Evolutionary conservation across 2,797 vertebrate genomes (phyloP), one percentile per base, ranked within the genome.

Genomic region (Enteromius anoplus): DNA sequence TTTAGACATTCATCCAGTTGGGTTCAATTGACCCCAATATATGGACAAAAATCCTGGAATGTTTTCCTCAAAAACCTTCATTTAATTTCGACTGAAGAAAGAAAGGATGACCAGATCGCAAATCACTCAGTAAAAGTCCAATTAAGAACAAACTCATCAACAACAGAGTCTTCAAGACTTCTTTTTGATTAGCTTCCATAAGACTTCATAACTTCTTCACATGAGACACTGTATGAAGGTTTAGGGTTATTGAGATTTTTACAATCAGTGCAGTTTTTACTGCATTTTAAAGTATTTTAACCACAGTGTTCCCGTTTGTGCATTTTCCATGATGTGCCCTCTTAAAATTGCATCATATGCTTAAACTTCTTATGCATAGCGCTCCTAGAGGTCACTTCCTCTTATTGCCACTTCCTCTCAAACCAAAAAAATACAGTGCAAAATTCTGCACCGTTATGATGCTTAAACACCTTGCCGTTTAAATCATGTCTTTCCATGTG

Each of bases 401-500:
- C 29, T 51, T 4, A 60, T 1, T 2, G n/a, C 4, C 47, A 12
- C 2, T 51, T 51, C 17, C 71, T 55, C 11, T 75, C 2, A 7
- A 9, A 64, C 9, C 15, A 29, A 15, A 60, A 77, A 60, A 55
- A 73, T 40, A 75, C 3, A 12, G 12, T 60, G n/a, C 34, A 75
- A 23, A 17, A 78, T 47, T 45, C 40, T 47, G 40, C 40, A 65
- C 37, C 45, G 55, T 40, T 1, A 0, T 40, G 58, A 29, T 64
- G 65, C 65, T 65, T 7, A 62, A 78, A 78, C 23, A 65, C 58
- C 58, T 23, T 34, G 75, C 8, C 2, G 60, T 49, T 29, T 26
- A 49, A 78, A 78, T 78, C 58, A 8, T 65, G 37, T 32, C 10
- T 49, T 78, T 49, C 15, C 40, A 65, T 49, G 60, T 78, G 55